phyloP scores from a whole-genome alignment of 2,888 invertebrate genomes.

The Lumbricus terrestris region DNA sequence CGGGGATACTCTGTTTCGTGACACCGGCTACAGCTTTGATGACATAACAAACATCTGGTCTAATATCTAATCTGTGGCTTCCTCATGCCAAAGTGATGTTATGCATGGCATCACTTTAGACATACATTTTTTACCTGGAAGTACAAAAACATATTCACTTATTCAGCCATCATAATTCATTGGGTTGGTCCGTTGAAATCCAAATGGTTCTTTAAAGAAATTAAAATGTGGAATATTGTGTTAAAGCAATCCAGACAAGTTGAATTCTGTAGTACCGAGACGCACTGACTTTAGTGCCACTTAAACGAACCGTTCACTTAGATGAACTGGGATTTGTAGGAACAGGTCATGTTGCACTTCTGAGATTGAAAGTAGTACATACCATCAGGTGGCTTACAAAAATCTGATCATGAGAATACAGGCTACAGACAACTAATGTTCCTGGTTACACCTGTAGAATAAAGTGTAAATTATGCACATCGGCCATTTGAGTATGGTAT shows the following conservation, averaged over 20 bases:
- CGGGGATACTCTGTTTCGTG: too few relatives aligned
- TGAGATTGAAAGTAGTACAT: neutral
- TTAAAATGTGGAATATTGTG: neutral
- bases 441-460: too few relatives aligned
- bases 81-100: neutral
- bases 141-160: neutral
- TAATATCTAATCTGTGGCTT: neutral
- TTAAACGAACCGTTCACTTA: neutral
- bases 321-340: neutral
- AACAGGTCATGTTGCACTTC: neutral
- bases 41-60: neutral
- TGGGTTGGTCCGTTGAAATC: neutral
- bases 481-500: too few relatives aligned
- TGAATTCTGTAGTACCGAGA: too few relatives aligned
- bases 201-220: neutral
- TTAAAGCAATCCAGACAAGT: neutral
- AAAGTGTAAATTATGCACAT: too few relatives aligned
- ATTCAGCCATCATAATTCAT: neutral
- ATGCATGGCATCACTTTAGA: neutral
- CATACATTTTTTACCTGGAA: neutral
- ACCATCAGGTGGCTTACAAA: neutral
- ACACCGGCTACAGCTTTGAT: neutral
- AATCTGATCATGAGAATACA: neutral
- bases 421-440: too few relatives aligned
- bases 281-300: too few relatives aligned